A percentile compares a stretch with the other conserved stretches of the same genome.
Evolutionary conservation across 2,797 vertebrate genomes (phyloP).

Genomic region (Caiman crocodilus): DNA sequence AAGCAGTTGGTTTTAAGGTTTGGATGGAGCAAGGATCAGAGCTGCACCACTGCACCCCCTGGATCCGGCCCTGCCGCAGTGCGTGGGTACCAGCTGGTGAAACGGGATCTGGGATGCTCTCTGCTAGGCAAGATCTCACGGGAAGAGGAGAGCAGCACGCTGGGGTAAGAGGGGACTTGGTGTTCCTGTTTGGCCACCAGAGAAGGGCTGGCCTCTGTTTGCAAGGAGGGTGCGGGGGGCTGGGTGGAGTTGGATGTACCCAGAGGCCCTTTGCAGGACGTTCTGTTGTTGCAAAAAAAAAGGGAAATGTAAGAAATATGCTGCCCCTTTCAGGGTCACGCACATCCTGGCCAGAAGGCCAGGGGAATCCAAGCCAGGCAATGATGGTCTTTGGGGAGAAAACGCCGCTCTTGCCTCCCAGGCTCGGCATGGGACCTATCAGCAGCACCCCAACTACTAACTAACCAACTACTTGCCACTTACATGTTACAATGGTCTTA

Average conservation of each 20-base stretch:
- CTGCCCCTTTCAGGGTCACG: accelerated
- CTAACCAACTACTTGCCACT: not conserved
- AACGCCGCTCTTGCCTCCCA: too few species aligned
- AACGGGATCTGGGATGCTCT: too few species aligned
- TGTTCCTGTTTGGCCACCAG: accelerated
- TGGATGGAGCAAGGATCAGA: too few species aligned
- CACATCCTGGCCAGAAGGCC: accelerated
- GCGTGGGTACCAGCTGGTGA: too few species aligned
- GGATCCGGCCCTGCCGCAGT: too few species aligned
- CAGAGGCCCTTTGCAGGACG: not conserved
- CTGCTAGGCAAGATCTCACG: accelerated
- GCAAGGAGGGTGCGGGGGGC: not conserved
- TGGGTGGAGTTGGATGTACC: accelerated
- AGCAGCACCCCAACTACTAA: too few species aligned
- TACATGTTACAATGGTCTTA: accelerated
- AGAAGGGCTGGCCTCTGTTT: not conserved
- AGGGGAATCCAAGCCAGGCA: not conserved
- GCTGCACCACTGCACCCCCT: too few species aligned
- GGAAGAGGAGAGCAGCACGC: not conserved
- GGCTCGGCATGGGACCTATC: too few species aligned
- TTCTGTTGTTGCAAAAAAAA: accelerated
- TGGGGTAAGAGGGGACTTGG: accelerated
- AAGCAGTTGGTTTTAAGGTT: too few species aligned
- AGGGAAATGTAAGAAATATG: not conserved
- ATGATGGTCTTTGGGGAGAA: not conserved